phyloP scores from a whole-genome alignment of 2,113 vertebrate species.

The Pseudopodoces humilis region DNA sequence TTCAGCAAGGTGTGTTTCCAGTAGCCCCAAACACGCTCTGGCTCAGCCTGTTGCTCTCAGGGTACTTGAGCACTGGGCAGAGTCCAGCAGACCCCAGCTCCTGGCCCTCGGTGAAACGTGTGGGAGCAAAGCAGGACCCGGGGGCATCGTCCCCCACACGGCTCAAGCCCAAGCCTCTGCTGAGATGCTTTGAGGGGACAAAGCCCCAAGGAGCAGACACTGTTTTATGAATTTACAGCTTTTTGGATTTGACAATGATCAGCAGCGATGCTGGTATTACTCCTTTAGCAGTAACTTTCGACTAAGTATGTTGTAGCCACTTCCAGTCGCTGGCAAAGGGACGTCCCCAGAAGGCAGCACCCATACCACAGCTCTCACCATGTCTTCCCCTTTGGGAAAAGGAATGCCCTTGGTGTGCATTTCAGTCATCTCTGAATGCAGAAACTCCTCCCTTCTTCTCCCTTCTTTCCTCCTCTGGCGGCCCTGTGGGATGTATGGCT shows the following conservation, averaged over 20 bases:
- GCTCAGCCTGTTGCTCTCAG: not conserved
- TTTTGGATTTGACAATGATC: not conserved
- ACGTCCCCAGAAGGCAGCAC: not conserved
- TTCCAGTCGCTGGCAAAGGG: accelerated
- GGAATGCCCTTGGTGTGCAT: not conserved
- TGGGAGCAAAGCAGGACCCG: accelerated
- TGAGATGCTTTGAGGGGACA: not conserved
- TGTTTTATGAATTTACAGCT: not conserved
- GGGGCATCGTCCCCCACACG: accelerated
- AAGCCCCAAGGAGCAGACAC: not conserved
- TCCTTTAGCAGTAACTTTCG: not conserved
- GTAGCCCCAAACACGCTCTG: accelerated
- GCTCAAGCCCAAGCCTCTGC: not conserved
- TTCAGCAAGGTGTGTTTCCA: not conserved
- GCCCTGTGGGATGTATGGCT: not conserved
- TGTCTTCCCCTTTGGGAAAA: not conserved
- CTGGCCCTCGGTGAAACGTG: accelerated
- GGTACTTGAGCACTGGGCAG: accelerated
- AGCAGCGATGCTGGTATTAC: not conserved
- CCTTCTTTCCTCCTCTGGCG: not conserved
- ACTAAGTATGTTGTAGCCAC: not conserved
- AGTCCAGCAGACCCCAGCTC: accelerated
- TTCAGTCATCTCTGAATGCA: constrained; percentile 22
- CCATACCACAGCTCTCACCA: not conserved
- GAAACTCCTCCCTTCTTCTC: not conserved